Percentiles rank a stretch among this genome's conserved stretches.
Conservation (phyloP, 2,888 invertebrate genomes). For the Ophonus ardosiacus region DNA sequence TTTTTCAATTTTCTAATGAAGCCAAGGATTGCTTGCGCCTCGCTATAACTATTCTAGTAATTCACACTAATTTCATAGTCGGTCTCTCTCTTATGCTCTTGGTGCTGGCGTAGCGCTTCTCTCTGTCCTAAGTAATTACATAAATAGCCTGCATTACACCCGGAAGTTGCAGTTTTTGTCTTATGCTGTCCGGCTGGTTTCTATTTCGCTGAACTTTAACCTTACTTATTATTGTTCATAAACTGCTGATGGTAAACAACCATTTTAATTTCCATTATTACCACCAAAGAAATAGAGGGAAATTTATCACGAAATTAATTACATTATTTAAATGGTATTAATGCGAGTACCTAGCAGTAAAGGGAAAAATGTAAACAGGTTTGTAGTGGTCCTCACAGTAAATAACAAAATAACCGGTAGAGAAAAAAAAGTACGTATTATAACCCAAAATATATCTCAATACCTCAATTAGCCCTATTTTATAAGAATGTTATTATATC, state of each 20-base stretch:
- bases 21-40: slow-evolving; percentile 42
- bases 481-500: no score
- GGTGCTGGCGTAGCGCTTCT: not conserved
- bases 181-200: not conserved
- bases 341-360: not conserved
- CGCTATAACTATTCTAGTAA: slow-evolving; percentile 41
- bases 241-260: not conserved
- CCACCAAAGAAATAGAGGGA: not conserved
- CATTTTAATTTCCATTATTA: not conserved
- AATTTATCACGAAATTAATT: not conserved
- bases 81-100: not conserved
- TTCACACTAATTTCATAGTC: slow-evolving; percentile 53
- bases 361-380: no score
- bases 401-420: no score
- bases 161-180: slow-evolving; percentile 26
- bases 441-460: no score
- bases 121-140: slow-evolving; percentile 41
- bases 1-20: slow-evolving; percentile 64
- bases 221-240: slow-evolving; percentile 16
- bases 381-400: no score
- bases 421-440: no score
- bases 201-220: slow-evolving; percentile 8
- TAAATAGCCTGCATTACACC: slow-evolving; percentile 47
- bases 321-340: not conserved
- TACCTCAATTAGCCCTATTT: no score